A percentile compares a stretch with the other conserved stretches of the same genome.
phyloP scores from a whole-genome alignment of 2,888 invertebrate species.

The Rotaria magnacalcarata region DNA sequence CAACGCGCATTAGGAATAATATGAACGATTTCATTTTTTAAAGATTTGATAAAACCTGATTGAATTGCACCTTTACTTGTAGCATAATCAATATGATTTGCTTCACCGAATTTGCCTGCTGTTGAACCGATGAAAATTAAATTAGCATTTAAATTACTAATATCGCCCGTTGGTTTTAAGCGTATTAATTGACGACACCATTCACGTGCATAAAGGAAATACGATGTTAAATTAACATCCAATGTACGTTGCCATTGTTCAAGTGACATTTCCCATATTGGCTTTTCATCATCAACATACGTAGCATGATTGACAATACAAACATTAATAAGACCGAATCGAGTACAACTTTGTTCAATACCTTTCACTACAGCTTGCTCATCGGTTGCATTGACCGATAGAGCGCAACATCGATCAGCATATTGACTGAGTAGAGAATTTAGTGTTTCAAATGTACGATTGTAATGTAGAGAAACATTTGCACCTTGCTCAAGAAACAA shows the following conservation, averaged over 20 bases:
- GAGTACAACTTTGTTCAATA: background rate
- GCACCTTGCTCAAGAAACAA: conserved; percentile 14
- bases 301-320: conserved; percentile 7
- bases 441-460: background rate
- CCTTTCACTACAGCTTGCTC: background rate
- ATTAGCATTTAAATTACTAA: background rate
- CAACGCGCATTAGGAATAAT: conserved; percentile 22
- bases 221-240: conserved; percentile 11
- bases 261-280: conserved; percentile 28
- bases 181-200: conserved; percentile 27
- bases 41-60: conserved; percentile 30
- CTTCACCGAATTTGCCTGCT: conserved; percentile 32
- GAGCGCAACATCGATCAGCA: background rate
- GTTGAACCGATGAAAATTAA: background rate
- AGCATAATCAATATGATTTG: conserved; percentile 10
- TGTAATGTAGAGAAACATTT: conserved; percentile 23
- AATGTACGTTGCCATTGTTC: background rate
- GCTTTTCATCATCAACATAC: background rate
- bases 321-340: conserved; percentile 17
- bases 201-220: conserved; percentile 25
- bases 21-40: conserved; percentile 27
- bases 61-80: conserved; percentile 25
- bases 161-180: background rate
- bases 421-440: background rate
- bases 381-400: background rate